These are phyloP conservation scores for Chalcosyrphus nemorum DNA, from an alignment of 2,888 invertebrate genomes.

Conservation along the genomic window DNA sequence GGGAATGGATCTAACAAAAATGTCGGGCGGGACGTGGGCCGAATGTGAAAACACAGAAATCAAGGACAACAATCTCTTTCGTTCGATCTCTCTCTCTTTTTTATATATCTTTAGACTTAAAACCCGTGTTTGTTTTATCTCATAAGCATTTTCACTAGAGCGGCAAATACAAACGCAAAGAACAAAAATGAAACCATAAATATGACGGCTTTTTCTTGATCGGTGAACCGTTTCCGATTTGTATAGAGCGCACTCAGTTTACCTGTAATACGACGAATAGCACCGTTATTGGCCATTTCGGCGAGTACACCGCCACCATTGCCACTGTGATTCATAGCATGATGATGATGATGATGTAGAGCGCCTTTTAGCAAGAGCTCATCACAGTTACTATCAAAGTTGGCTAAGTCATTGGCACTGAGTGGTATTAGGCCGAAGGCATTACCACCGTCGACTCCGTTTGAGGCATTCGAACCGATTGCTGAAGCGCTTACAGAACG, in stretches of 20 bases:
- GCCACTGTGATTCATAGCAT: constrained; percentile 71
- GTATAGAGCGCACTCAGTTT: constrained; percentile 79
- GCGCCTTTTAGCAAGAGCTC: constrained; percentile 78
- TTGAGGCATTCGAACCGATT: constrained; percentile 75
- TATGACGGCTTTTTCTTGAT: constrained; percentile 81
- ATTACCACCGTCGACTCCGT: constrained; percentile 75
- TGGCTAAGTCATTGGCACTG: constrained; percentile 78
- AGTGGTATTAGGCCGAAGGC: constrained; percentile 77
- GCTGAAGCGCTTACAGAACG: constrained; percentile 80
- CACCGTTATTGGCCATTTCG: constrained; percentile 77
- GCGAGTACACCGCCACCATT: constrained; percentile 66
- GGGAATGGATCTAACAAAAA: not conserved
- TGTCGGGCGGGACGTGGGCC: too few relatives aligned
- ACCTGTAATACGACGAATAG: constrained; percentile 82
- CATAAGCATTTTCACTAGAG: constrained; percentile 80
- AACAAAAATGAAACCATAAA: constrained; percentile 81
- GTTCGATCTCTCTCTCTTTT: not conserved
- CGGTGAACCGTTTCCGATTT: constrained; percentile 80
- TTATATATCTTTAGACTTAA: constrained; percentile 13
- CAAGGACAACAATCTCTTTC: constrained; percentile 26
- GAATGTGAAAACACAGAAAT: constrained; percentile 21
- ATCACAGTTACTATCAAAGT: constrained; percentile 78
- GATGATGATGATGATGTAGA: constrained; percentile 80
- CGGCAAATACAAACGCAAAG: constrained; percentile 80
- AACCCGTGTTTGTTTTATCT: constrained; percentile 73